Conservation (phyloP, 2,113 vertebrate genomes). For the Brachyhypopomus occidentalis region DNA sequence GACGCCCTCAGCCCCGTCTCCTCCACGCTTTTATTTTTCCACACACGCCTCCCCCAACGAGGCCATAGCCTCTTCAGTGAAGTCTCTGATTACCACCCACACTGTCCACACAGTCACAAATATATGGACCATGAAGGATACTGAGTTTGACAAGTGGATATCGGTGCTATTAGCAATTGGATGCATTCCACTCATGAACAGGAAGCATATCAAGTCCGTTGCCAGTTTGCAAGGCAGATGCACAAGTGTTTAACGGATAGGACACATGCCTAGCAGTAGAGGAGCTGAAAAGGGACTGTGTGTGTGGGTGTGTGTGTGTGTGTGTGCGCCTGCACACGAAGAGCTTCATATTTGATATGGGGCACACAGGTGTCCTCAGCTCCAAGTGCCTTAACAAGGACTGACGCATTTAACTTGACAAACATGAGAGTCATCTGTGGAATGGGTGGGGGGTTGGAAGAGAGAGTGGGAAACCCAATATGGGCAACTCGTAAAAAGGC, state of each 20-base stretch:
- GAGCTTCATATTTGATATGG: conserved; percentile 50
- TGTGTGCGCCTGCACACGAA: not conserved
- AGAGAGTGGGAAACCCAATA: conserved; percentile 29
- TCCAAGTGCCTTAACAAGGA: conserved; percentile 51
- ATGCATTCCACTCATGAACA: conserved; percentile 12
- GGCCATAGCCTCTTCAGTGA: conserved; percentile 9
- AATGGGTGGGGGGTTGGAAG: conserved; percentile 41
- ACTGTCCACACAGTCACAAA: not conserved
- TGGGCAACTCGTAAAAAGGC: conserved; percentile 35
- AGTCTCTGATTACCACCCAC: conserved; percentile 29
- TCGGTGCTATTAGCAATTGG: not conserved
- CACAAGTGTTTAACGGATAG: conserved; percentile 25
- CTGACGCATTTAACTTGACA: conserved; percentile 52
- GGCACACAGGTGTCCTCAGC: conserved; percentile 47
- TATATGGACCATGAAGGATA: not conserved
- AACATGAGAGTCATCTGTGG: conserved; percentile 54
- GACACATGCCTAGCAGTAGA: conserved; percentile 3
- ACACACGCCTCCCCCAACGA: not conserved
- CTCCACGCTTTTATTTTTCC: not conserved
- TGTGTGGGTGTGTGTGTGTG: not conserved
- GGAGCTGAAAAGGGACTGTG: conserved; percentile 6
- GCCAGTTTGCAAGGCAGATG: conserved; percentile 7
- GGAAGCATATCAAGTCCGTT: not conserved
- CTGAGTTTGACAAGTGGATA: conserved; percentile 32
- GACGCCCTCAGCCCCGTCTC: not conserved